A percentile compares a stretch with the other conserved stretches of the same genome.
Conservation (phyloP, 1,140 invertebrate genomes). For the Drosophila parvula region DNA sequence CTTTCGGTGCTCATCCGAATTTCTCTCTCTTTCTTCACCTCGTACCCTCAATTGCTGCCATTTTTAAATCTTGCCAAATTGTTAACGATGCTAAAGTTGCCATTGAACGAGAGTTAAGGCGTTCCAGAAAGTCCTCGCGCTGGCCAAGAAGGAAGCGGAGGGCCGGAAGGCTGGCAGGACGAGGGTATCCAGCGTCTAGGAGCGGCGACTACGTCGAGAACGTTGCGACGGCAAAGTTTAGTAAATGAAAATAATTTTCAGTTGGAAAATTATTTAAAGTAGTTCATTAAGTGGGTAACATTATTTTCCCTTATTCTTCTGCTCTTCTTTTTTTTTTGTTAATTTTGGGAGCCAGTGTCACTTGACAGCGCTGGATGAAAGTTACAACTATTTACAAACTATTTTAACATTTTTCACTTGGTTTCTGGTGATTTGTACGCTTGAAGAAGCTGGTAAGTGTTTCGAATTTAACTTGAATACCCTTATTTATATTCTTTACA, state of each 20-base stretch:
- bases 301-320: conserved; percentile 14
- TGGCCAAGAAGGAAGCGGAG: conserved; percentile 6
- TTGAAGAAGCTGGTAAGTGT: neutral
- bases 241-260: conserved; percentile 80
- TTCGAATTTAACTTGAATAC: neutral
- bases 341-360: conserved; percentile 1
- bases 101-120: conserved; percentile 58
- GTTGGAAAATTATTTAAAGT: conserved; percentile 80
- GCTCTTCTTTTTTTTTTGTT: neutral
- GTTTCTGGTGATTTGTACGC: neutral
- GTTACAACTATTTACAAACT: conserved; percentile 44
- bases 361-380: conserved; percentile 10
- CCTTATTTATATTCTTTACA: neutral
- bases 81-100: conserved; percentile 80
- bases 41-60: conserved; percentile 54
- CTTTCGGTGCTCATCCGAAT: conserved; percentile 2
- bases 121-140: conserved; percentile 32
- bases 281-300: conserved; percentile 75
- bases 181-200: neutral
- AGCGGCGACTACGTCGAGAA: conserved; percentile 6
- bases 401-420: conserved; percentile 31
- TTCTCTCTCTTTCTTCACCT: conserved; percentile 20
- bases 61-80: conserved; percentile 82
- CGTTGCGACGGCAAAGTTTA: conserved; percentile 63
- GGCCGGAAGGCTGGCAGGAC: neutral